A percentile compares a stretch with the other conserved stretches of the same genome.
Evolutionary conservation across 2,888 invertebrate species (phyloP).

Genomic region (Ornithoptera alexandrae): DNA sequence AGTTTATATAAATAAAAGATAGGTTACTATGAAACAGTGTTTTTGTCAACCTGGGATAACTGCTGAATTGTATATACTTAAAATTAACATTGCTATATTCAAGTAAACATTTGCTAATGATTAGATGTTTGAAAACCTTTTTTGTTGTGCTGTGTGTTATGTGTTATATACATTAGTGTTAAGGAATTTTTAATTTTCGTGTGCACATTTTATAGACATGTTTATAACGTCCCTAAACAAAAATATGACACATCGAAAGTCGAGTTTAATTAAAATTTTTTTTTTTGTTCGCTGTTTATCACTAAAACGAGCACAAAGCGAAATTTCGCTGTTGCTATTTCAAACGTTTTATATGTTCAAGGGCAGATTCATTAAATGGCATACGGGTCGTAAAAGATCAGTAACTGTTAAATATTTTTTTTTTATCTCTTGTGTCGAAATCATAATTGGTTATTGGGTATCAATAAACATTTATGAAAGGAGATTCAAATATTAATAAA

Average conservation of each 20-base stretch:
- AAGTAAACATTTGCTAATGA: no score
- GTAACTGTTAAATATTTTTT: slow-evolving; percentile 2
- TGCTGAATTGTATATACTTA: no score
- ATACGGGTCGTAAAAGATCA: slow-evolving; percentile 7
- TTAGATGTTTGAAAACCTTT: no score
- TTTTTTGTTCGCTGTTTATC: slow-evolving; percentile 25
- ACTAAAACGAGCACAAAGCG: slow-evolving; percentile 21
- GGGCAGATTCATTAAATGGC: slow-evolving; percentile 26
- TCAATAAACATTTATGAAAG: neutral
- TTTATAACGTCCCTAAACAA: neutral
- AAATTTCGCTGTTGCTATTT: slow-evolving; percentile 22
- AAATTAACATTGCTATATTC: no score
- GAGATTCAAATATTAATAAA: neutral
- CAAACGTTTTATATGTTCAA: slow-evolving; percentile 27
- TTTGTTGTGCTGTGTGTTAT: no score
- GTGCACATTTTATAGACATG: neutral
- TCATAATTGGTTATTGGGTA: neutral
- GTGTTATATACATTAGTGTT: neutral
- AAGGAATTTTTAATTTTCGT: neutral
- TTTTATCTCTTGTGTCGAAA: neutral
- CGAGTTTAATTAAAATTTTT: slow-evolving; percentile 10
- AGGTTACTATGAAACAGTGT: no score
- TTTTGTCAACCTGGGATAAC: no score
- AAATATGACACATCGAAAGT: slow-evolving; percentile 16
- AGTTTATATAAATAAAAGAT: no score